Conservation (phyloP, 2,888 invertebrate genomes). For the Zygogramma bicolorata region DNA sequence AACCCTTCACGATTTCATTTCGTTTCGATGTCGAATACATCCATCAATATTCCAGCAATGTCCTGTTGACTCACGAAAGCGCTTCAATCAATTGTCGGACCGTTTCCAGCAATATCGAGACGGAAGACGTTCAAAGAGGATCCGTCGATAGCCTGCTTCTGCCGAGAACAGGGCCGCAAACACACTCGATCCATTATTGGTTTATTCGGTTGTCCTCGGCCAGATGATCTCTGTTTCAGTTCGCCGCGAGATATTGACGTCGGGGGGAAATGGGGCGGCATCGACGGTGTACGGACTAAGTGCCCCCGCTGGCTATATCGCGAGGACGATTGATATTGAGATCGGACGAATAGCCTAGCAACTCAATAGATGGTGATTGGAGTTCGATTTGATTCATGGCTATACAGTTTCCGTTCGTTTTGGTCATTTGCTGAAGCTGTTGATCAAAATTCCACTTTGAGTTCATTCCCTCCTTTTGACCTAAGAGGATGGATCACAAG, state of each 20-base stretch:
- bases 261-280: background rate
- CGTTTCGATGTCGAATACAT: no score
- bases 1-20: no score
- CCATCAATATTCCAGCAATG: background rate
- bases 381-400: no score
- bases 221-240: background rate
- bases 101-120: background rate
- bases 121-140: background rate
- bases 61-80: constrained; percentile 1
- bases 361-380: no score
- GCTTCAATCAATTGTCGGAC: background rate
- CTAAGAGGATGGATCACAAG: no score
- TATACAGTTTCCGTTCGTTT: no score
- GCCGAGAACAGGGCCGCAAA: background rate
- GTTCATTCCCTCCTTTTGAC: no score
- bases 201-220: background rate
- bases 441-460: no score
- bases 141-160: background rate
- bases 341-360: no score
- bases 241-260: background rate
- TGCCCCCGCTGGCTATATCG: background rate
- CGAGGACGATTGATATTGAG: no score
- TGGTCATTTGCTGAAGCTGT: no score
- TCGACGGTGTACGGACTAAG: background rate
- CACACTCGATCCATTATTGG: background rate